These are phyloP conservation scores for Arge pagana DNA, from an alignment of 2,888 invertebrate species.

Conservation along the genomic window DNA sequence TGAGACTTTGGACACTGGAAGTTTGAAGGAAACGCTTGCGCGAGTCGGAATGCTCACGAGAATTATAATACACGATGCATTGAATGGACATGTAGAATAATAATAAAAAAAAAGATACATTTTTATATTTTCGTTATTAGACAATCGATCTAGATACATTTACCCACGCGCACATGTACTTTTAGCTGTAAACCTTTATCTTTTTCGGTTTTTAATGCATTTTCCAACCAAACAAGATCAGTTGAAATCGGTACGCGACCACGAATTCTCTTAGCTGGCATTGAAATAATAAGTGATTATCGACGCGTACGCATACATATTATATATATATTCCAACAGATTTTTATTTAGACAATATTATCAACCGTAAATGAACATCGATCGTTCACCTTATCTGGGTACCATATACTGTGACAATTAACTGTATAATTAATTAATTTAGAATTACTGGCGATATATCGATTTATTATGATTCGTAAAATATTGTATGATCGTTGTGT, in stretches of 20 bases:
- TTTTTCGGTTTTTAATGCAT: conserved; percentile 28
- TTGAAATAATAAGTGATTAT: too few species aligned
- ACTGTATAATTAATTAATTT: conserved; percentile 41
- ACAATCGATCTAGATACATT: neutral
- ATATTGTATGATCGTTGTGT: conserved; percentile 44
- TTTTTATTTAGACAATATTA: too few species aligned
- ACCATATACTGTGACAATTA: conserved; percentile 17
- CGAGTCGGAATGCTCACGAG: conserved; percentile 41
- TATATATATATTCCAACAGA: too few species aligned
- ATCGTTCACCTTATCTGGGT: conserved; percentile 5
- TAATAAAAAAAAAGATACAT: conserved; percentile 34
- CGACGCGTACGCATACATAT: too few species aligned
- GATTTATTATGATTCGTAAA: conserved; percentile 42
- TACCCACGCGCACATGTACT: too few species aligned
- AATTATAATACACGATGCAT: conserved; percentile 38
- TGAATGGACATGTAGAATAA: conserved; percentile 43
- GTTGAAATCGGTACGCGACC: neutral
- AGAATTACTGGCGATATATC: conserved; percentile 40
- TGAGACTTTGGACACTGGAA: conserved; percentile 38
- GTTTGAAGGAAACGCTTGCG: conserved; percentile 40
- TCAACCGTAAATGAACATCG: conserved; percentile 28
- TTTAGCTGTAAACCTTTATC: conserved; percentile 25
- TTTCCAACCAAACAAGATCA: conserved; percentile 2
- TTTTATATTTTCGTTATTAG: conserved; percentile 38
- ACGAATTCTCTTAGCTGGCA: neutral